Percentiles rank a stretch among this genome's conserved stretches.
phyloP scores from a whole-genome alignment of 92 coral and sea anemone genomes.

The Phymanthus crucifer region DNA sequence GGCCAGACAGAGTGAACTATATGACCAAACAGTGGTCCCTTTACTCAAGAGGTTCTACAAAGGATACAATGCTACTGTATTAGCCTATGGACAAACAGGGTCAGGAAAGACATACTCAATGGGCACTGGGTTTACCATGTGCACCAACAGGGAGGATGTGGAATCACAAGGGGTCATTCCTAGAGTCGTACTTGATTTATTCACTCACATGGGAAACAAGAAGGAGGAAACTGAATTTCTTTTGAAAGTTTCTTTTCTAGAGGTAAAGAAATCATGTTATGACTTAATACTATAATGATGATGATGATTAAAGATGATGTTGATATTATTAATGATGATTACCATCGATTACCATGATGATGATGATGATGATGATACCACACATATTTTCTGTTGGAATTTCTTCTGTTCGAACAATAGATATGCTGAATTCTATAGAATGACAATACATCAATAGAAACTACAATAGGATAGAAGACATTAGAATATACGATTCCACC shows the following conservation, averaged over 20 bases:
- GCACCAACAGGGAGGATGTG: conserved; percentile 55
- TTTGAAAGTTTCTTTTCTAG: conserved; percentile 85
- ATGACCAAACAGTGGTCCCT: conserved; percentile 69
- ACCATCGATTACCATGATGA: no score
- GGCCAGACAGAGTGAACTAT: conserved; percentile 72
- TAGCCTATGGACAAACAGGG: conserved; percentile 97
- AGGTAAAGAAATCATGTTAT: conserved; percentile 49
- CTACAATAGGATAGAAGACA: no score
- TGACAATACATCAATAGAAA: no score
- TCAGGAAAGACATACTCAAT: conserved; percentile 94
- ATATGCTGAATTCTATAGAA: no score
- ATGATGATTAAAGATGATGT: no score
- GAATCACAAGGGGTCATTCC: conserved; percentile 83
- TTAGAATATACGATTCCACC: no score
- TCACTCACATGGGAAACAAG: conserved; percentile 62
- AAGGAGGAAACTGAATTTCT: conserved; percentile 71
- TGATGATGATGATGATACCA: no score
- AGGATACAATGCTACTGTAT: conserved; percentile 93
- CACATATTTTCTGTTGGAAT: no score
- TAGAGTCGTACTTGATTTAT: conserved; percentile 64
- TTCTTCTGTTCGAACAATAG: no score
- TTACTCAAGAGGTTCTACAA: conserved; percentile 75
- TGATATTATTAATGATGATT: no score
- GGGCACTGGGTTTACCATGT: conserved; percentile 86
- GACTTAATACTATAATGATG: no score